phyloP scores from a whole-genome alignment of 2,888 invertebrate genomes.

The Lymantria monacha region DNA sequence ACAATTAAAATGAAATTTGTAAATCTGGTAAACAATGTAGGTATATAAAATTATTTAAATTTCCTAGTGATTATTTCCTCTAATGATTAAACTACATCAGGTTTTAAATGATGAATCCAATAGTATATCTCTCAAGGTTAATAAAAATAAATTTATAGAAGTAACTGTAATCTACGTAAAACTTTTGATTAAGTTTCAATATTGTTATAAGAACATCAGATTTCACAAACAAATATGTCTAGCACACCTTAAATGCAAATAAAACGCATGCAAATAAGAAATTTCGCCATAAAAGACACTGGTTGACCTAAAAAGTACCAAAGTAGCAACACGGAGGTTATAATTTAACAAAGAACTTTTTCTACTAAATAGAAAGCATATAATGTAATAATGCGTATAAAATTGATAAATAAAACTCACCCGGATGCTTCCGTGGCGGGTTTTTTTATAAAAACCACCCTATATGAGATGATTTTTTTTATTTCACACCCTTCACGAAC shows the following conservation, averaged over 20 bases:
- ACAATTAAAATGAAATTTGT: no score
- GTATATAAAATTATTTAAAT: no score
- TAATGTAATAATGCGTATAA: background rate
- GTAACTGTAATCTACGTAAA: background rate
- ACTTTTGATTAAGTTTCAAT: background rate
- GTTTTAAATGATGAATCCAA: background rate
- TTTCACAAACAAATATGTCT: conserved; percentile 24
- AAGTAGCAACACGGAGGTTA: conserved; percentile 48
- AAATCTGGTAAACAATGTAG: no score
- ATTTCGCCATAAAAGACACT: conserved; percentile 59
- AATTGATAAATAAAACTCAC: conserved; percentile 54
- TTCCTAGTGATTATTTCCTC: no score
- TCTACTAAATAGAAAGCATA: conserved; percentile 26
- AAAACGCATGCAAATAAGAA: conserved; percentile 39
- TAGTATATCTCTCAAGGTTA: background rate
- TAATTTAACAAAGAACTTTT: conserved; percentile 37
- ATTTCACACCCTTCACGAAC: conserved; percentile 58
- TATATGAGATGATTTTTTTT: conserved; percentile 52
- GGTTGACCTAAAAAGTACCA: conserved; percentile 66
- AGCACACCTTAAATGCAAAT: conserved; percentile 49
- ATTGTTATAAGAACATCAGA: conserved; percentile 5
- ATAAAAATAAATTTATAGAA: background rate
- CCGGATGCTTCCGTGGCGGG: conserved; percentile 77
- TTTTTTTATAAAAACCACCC: conserved; percentile 58
- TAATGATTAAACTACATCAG: no score